Evolutionary conservation across 2,113 vertebrate genomes (phyloP), one percentile per base, ranked within the genome.

Genomic region (Rhizomys pruinosus): DNA sequence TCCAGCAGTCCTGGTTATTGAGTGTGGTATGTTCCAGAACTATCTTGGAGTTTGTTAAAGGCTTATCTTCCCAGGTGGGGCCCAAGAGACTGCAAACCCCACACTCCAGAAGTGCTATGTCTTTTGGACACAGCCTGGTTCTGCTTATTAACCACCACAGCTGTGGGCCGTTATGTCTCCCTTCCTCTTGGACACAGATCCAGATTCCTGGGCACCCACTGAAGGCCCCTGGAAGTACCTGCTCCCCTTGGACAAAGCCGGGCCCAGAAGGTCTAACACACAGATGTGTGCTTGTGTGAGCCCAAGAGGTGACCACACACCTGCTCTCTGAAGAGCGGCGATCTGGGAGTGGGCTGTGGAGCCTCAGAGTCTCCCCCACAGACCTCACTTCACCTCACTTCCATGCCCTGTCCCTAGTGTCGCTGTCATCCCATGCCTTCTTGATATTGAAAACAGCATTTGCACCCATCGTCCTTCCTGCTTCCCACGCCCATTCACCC

Each of bases 51-150:
- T 80, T 78, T 16, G 34, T 63, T 63, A 57, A 34, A 34, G 42
- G 34, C 0, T 11, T 0, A 0, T 5, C 9, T 55, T 39, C 78
- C 29, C 57, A 73, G 47, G 27, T 3, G 13, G 55, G 44, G 17
- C n/a, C 29, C 13, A 3, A 12, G n/a, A 57, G 52, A 59, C 3
- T 1, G 11, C 39, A 17, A 20, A 55, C 32, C 2, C 0, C 1
- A 15, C 3, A 0, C 0, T 34, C 37, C 13, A 8, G 0, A 2
- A 8, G 13, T 0, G 0, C 4, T 3, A 0, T 16, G n/a, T n/a
- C n/a, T n/a, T n/a, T n/a, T n/a, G 10, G 37, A 19, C 34, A 20
- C 2, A 0, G 34, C 17, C 68, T n/a, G 22, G 32, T 0, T 17
- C 6, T 61, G 34, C 87, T 44, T 9, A 44, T 32, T 9, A 13